These are phyloP conservation scores for Chondrilla cf. caribensis DNA, from an alignment of 37 sponge, comb jelly and placozoan genomes.

Conservation along the genomic window DNA sequence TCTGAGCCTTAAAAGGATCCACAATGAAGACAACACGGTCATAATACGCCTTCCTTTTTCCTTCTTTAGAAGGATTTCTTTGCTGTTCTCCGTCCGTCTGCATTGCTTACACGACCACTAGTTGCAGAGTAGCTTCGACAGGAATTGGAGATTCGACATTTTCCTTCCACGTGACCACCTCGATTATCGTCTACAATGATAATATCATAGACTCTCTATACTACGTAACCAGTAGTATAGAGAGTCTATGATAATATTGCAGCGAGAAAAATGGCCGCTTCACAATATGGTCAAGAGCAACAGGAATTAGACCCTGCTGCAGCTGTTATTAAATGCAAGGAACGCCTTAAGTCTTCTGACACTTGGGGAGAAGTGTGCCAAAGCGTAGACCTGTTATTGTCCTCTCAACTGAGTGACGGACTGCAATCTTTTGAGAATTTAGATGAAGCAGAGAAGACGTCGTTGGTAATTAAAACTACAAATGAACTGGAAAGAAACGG, in stretches of 20 bases:
- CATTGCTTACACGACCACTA: no score
- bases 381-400: neutral
- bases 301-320: neutral
- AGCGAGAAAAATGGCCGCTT: no score
- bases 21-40: constrained; percentile 4
- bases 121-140: no score
- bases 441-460: neutral
- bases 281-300: no score
- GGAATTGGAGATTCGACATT: no score
- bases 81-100: no score
- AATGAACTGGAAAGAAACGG: neutral
- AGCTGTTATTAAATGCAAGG: neutral
- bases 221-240: no score
- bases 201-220: no score
- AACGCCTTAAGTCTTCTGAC: neutral
- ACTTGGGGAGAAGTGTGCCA: neutral
- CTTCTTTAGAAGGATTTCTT: neutral
- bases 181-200: no score
- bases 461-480: neutral
- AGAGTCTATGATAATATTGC: no score
- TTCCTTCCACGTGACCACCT: no score
- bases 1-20: constrained; percentile 8
- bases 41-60: neutral
- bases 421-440: neutral
- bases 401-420: neutral